A percentile compares a stretch with the other conserved stretches of the same genome.
Conservation (phyloP, 2,797 vertebrate genomes). For the Tenualosa thibaudeaui region DNA sequence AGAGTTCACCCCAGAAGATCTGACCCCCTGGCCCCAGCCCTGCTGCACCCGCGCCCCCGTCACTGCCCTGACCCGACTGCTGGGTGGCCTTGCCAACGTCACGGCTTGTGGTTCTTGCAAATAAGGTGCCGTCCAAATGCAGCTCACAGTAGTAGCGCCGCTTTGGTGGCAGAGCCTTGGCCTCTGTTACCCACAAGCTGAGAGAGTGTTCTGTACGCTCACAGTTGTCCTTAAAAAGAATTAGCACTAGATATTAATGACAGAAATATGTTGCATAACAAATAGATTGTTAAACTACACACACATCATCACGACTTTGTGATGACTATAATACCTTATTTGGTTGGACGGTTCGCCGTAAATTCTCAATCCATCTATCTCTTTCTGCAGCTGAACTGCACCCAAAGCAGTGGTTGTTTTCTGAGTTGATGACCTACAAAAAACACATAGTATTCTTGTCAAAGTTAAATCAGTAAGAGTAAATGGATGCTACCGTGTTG, state of each 20-base stretch:
- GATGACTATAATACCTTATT: constrained; percentile 75
- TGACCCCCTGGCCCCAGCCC: constrained; percentile 55
- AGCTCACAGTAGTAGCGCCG: constrained; percentile 80
- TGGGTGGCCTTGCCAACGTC: constrained; percentile 63
- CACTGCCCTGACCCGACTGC: constrained; percentile 59
- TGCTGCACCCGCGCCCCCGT: constrained; percentile 53
- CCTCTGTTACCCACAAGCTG: constrained; percentile 90
- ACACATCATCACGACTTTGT: neutral
- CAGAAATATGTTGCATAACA: too few relatives aligned
- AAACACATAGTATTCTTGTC: too few relatives aligned
- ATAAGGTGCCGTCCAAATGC: constrained; percentile 83
- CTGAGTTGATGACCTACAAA: constrained; percentile 80
- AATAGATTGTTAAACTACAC: too few relatives aligned
- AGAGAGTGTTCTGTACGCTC: constrained; percentile 87
- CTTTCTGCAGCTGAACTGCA: constrained; percentile 86
- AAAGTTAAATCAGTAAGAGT: too few relatives aligned
- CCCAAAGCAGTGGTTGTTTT: constrained; percentile 87
- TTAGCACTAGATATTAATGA: too few relatives aligned
- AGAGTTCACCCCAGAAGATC: constrained; percentile 92
- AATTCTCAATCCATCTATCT: constrained; percentile 91
- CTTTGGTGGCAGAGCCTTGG: constrained; percentile 81
- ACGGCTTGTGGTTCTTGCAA: constrained; percentile 83
- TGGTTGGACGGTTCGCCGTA: constrained; percentile 84
- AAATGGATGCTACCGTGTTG: too few relatives aligned
- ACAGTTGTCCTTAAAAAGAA: constrained; percentile 79